These are phyloP conservation scores for Paradoxurus hermaphroditus DNA, from an alignment of 2,113 vertebrate species.

Conservation along the genomic window DNA sequence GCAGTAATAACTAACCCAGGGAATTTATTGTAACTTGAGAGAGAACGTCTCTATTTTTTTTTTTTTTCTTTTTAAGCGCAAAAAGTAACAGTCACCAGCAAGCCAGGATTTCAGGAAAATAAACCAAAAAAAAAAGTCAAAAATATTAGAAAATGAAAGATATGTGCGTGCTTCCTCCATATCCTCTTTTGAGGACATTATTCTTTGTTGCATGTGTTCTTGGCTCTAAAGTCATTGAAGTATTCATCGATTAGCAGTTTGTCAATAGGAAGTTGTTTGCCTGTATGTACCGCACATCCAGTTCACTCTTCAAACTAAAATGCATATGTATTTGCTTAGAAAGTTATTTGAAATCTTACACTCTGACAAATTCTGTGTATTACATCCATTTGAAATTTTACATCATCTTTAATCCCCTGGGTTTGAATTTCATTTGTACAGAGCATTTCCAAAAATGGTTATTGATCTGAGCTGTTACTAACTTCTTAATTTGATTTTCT, in stretches of 20 bases:
- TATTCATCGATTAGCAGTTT: conserved; percentile 28
- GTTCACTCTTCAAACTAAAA: conserved; percentile 63
- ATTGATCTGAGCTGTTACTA: conserved; percentile 72
- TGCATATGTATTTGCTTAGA: conserved; percentile 43
- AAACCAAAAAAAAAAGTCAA: conserved; percentile 50
- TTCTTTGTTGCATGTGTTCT: conserved; percentile 41
- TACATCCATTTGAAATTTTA: conserved; percentile 48
- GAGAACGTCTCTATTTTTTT: conserved; percentile 47
- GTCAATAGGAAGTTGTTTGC: conserved; percentile 55
- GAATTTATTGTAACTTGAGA: conserved; percentile 48
- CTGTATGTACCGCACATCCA: conserved; percentile 50
- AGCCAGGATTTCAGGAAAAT: conserved; percentile 71
- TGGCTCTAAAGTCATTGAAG: conserved; percentile 42
- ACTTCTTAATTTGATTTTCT: conserved; percentile 72
- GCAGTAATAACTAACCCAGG: conserved; percentile 59
- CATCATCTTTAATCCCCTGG: conserved; percentile 45
- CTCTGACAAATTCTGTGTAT: conserved; percentile 72
- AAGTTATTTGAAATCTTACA: conserved; percentile 53
- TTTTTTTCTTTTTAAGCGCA: conserved; percentile 42
- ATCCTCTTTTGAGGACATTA: background rate
- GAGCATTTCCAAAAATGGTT: conserved; percentile 62
- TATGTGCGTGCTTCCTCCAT: conserved; percentile 33
- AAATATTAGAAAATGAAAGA: conserved; percentile 55
- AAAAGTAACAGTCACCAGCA: conserved; percentile 75
- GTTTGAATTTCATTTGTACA: conserved; percentile 79